phyloP scores from a whole-genome alignment of 37 sponge, comb jelly and placozoan species.

The Hexactinellida sp. region DNA sequence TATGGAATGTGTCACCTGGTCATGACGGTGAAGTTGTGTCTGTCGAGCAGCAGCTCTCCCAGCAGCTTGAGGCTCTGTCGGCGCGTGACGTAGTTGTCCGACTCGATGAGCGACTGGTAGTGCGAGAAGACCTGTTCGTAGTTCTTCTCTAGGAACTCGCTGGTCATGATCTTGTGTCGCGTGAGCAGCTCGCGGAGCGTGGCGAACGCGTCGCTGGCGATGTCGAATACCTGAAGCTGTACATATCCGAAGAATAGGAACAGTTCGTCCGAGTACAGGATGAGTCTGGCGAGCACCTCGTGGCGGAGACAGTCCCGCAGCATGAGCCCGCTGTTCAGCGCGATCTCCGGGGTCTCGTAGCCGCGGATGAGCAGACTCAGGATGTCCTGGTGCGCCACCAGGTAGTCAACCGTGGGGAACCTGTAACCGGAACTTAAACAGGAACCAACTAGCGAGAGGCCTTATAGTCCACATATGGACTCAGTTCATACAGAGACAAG shows the following conservation, averaged over 20 bases:
- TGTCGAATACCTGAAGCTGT: slow-evolving; percentile 91
- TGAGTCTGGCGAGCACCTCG: slow-evolving; percentile 64
- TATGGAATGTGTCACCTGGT: slow-evolving; percentile 22
- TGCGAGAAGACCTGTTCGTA: slow-evolving; percentile 81
- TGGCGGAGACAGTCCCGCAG: slow-evolving; percentile 87
- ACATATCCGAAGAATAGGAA: slow-evolving; percentile 77
- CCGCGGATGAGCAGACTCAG: slow-evolving; percentile 61
- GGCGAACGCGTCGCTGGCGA: slow-evolving; percentile 92
- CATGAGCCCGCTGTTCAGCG: slow-evolving; percentile 92
- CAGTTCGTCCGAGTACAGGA: slow-evolving; percentile 63
- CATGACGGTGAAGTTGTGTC: slow-evolving; percentile 97
- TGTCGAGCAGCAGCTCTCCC: slow-evolving; percentile 88
- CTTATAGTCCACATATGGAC: too few species aligned
- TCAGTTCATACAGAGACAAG: too few species aligned
- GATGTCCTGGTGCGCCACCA: slow-evolving; percentile 55
- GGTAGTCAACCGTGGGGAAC: slow-evolving; percentile 84
- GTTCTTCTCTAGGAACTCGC: slow-evolving; percentile 79
- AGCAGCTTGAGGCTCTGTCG: slow-evolving; percentile 96
- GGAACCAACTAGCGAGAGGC: neutral
- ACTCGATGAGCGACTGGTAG: slow-evolving; percentile 69
- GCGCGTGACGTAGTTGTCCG: slow-evolving; percentile 94
- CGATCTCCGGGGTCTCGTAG: slow-evolving; percentile 41
- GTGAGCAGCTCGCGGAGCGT: slow-evolving; percentile 77
- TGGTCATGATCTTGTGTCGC: slow-evolving; percentile 76
- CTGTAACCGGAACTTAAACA: too few species aligned